Conservation (phyloP, 2,797 vertebrate genomes). For the Hapalemur alaotrensis region DNA sequence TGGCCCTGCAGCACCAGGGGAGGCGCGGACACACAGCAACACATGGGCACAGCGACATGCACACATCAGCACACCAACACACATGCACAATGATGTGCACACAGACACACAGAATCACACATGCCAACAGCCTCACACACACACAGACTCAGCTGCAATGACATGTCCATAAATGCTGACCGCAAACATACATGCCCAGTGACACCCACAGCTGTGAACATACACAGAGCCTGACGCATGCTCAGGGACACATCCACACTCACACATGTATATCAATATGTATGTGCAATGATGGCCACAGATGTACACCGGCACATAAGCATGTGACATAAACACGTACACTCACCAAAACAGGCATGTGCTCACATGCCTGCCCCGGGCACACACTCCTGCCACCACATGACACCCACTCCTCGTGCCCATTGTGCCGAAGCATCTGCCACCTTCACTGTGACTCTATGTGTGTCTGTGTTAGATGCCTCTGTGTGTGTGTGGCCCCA, state of each 20-base stretch:
- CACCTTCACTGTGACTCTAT: not conserved
- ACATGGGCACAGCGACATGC: not conserved
- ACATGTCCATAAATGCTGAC: not conserved
- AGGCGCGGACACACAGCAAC: not conserved
- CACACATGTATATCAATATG: not conserved
- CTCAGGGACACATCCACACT: not conserved
- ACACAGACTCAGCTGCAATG: not conserved
- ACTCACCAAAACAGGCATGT: not conserved
- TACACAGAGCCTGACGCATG: not conserved
- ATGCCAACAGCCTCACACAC: not conserved
- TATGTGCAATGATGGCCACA: not conserved
- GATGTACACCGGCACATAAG: not conserved
- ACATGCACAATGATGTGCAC: not conserved
- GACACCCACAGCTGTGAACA: not conserved
- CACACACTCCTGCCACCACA: not conserved
- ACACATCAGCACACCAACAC: not conserved
- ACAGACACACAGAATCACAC: not conserved
- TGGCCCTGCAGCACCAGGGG: not conserved
- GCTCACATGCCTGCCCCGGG: accelerated
- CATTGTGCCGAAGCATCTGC: accelerated
- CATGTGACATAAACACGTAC: not conserved
- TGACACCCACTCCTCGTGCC: not conserved
- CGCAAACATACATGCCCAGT: not conserved
- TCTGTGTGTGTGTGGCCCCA: not conserved
- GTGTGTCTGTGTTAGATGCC: not conserved